Conservation (phyloP, 2,888 invertebrate species). For the Epiblema foenella region DNA sequence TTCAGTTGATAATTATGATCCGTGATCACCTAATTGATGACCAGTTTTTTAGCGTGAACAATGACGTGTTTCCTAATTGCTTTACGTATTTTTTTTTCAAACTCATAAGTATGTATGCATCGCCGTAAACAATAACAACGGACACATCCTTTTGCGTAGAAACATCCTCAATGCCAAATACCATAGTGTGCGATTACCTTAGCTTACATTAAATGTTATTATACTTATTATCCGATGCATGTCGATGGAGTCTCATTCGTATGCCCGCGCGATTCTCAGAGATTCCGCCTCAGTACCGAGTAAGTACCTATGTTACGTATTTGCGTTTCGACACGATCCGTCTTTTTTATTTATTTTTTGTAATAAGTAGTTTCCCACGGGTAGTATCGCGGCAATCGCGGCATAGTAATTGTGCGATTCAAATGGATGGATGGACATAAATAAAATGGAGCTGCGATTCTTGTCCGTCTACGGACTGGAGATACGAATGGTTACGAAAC, state of each 20-base stretch:
- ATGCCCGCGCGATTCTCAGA: slow-evolving; percentile 68
- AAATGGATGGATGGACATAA: slow-evolving; percentile 61
- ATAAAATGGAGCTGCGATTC: slow-evolving; percentile 46
- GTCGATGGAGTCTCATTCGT: slow-evolving; percentile 56
- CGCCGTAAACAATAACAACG: slow-evolving; percentile 34
- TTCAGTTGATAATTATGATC: slow-evolving; percentile 2
- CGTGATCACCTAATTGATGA: slow-evolving; percentile 26
- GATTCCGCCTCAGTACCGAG: slow-evolving; percentile 72
- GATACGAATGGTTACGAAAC: slow-evolving; percentile 8
- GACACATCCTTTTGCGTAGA: slow-evolving; percentile 36
- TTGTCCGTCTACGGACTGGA: slow-evolving; percentile 15
- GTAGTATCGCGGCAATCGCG: slow-evolving; percentile 64
- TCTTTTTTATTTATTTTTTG: slow-evolving; percentile 64
- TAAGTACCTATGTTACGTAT: slow-evolving; percentile 57
- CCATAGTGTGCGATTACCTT: slow-evolving; percentile 49
- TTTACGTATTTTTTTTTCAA: slow-evolving; percentile 36
- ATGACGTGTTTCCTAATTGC: slow-evolving; percentile 40
- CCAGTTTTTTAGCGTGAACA: slow-evolving; percentile 33
- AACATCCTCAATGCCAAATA: slow-evolving; percentile 51
- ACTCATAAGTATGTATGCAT: slow-evolving; percentile 20
- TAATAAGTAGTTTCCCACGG: slow-evolving; percentile 74
- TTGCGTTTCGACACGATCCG: slow-evolving; percentile 61
- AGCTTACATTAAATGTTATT: slow-evolving; percentile 52
- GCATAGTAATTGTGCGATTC: slow-evolving; percentile 64
- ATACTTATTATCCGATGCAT: slow-evolving; percentile 54